Base-by-base conservation (phyloP, 2,888 invertebrate species). In the Nemapogon koenigi region DNA sequence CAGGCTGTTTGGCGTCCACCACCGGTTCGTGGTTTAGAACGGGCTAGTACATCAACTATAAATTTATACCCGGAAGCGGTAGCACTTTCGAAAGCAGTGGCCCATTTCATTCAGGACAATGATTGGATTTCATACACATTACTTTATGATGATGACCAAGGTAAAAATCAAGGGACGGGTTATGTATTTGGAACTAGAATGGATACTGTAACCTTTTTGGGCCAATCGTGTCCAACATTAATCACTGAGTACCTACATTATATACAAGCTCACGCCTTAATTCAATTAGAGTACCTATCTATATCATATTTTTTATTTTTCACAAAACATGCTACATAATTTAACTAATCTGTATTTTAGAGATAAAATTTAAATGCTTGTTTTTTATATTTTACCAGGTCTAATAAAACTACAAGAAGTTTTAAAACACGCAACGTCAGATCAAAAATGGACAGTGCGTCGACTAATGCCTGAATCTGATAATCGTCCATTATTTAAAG, bases 341-440 rank as follows among this genome's bases (percentile, higher is more conserved):
- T n/a, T n/a, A n/a, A n/a, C n/a, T n/a, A n/a, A n/a, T n/a, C n/a
- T n/a, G n/a, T n/a, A n/a, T n/a, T n/a, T n/a, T n/a, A n/a, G n/a
- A n/a, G n/a, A n/a, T n/a, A n/a, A n/a, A n/a, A n/a, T n/a, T n/a
- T n/a, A n/a, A n/a, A n/a, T n/a, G n/a, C n/a, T n/a, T n/a, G n/a
- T n/a, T n/a, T n/a, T n/a, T n/a, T n/a, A n/a, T n/a, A n/a, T n/a
- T n/a, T n/a, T n/a, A n/a, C n/a, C 39, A 66, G 90, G 91, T 41
- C 73, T 94, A 25, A 83, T 90, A 40, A 83, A 90, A 43, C 70
- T 94, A 1, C 91, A 92, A 62, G 91, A 92, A 57, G 81, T 91
- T 33, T 70, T 96, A 38, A 91, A 92, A 62, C 83, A 62, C 56
- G 86, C 87, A 37, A 81, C 83, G 18, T 81, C 88, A 0, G 84